phyloP scores from a whole-genome alignment of 2,888 invertebrate genomes.

The Cerceris rybyensis region DNA sequence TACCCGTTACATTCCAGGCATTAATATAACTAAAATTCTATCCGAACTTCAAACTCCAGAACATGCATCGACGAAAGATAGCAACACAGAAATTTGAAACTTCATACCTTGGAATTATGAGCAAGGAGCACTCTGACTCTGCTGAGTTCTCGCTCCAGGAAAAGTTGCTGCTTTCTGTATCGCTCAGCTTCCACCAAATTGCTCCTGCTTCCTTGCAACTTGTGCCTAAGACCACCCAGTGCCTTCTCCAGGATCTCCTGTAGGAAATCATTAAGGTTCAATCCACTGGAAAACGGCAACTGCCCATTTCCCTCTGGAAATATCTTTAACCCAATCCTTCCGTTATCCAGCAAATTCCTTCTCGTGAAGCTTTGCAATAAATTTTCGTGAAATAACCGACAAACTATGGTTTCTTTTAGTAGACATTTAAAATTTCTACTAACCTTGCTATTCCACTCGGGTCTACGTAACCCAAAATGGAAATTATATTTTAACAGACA shows the following conservation, averaged over 20 bases:
- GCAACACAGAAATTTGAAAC: slow-evolving; percentile 1
- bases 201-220: slow-evolving; percentile 86
- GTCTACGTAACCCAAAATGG: too few relatives aligned
- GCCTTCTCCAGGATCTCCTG: slow-evolving; percentile 88
- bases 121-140: slow-evolving; percentile 93
- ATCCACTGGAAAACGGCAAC: slow-evolving; percentile 2
- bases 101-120: slow-evolving; percentile 92
- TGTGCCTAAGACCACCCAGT: slow-evolving; percentile 85
- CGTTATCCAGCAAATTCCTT: too few relatives aligned
- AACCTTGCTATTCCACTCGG: too few relatives aligned
- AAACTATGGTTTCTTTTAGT: too few relatives aligned
- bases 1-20: too few relatives aligned
- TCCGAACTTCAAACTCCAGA: neutral
- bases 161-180: slow-evolving; percentile 87
- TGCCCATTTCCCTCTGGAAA: too few relatives aligned
- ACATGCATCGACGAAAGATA: neutral
- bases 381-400: too few relatives aligned
- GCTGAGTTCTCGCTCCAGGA: slow-evolving; percentile 90
- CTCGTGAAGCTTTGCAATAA: too few relatives aligned
- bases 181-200: slow-evolving; percentile 86
- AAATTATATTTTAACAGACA: too few relatives aligned
- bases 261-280: slow-evolving; percentile 15
- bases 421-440: too few relatives aligned
- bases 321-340: too few relatives aligned
- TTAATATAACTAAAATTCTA: too few relatives aligned